phyloP scores from a whole-genome alignment of 2,888 invertebrate species.

The Caprella mutica region DNA sequence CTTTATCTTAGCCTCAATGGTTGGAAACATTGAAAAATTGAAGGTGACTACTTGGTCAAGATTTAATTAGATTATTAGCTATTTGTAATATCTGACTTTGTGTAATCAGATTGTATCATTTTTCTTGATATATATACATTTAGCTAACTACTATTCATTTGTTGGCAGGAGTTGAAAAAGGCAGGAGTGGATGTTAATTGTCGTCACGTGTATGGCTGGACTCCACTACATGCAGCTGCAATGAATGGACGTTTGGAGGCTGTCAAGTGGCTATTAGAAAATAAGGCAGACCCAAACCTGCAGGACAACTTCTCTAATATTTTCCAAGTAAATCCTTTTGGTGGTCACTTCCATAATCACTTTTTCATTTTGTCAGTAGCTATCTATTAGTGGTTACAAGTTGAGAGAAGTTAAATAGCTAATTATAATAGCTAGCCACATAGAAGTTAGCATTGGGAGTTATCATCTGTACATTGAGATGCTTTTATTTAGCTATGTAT shows the following conservation, averaged over 20 bases:
- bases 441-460: too few relatives aligned
- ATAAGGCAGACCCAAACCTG: conserved; percentile 66
- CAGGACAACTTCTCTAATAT: conserved; percentile 56
- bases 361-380: too few relatives aligned
- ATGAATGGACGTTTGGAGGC: conserved; percentile 58
- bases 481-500: too few relatives aligned
- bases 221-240: conserved; percentile 69
- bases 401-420: too few relatives aligned
- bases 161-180: conserved; percentile 39
- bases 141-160: background rate
- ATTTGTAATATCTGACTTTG: background rate
- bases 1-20: conserved; percentile 28
- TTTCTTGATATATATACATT: background rate
- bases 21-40: conserved; percentile 21
- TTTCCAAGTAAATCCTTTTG: conserved; percentile 18
- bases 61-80: background rate
- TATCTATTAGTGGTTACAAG: too few relatives aligned
- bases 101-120: background rate
- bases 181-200: conserved; percentile 52
- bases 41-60: conserved; percentile 15
- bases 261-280: conserved; percentile 52
- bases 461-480: too few relatives aligned
- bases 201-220: conserved; percentile 73
- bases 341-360: too few relatives aligned
- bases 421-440: too few relatives aligned